Evolutionary conservation across 2,113 vertebrate genomes (phyloP).

Genomic region (Pterocles burchelli): DNA sequence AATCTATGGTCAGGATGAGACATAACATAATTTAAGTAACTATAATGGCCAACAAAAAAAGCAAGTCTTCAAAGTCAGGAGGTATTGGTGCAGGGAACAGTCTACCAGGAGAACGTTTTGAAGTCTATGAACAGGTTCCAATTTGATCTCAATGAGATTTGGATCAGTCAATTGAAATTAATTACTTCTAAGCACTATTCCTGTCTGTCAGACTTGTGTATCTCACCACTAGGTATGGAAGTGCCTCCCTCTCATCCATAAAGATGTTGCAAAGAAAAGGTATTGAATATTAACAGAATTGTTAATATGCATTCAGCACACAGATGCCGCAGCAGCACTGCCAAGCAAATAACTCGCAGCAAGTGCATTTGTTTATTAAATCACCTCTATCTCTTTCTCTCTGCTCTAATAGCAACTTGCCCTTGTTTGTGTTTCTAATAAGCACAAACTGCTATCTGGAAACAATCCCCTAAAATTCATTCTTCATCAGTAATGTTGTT

Average conservation of each 20-base stretch:
- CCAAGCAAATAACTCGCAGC: not conserved
- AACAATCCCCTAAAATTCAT: not conserved
- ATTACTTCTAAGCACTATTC: not conserved
- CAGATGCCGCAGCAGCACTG: not conserved
- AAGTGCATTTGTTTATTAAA: not conserved
- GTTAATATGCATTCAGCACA: not conserved
- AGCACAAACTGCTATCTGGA: not conserved
- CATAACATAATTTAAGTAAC: not conserved
- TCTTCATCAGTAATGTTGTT: not conserved
- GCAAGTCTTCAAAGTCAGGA: not conserved
- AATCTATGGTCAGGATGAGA: not conserved
- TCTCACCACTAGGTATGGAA: not conserved
- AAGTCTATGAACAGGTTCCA: not conserved
- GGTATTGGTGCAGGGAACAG: not conserved
- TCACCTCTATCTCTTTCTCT: not conserved
- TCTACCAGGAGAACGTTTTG: not conserved
- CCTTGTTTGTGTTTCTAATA: not conserved
- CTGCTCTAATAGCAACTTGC: not conserved
- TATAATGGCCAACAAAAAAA: not conserved
- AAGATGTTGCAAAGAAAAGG: not conserved
- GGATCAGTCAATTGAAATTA: not conserved
- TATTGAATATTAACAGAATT: not conserved
- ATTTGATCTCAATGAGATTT: not conserved
- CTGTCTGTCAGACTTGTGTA: not conserved
- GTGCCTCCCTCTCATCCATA: not conserved